Evolutionary conservation across 2,888 invertebrate genomes (phyloP), one percentile per base, ranked within the genome.

Genomic region (Micropterix aruncella): DNA sequence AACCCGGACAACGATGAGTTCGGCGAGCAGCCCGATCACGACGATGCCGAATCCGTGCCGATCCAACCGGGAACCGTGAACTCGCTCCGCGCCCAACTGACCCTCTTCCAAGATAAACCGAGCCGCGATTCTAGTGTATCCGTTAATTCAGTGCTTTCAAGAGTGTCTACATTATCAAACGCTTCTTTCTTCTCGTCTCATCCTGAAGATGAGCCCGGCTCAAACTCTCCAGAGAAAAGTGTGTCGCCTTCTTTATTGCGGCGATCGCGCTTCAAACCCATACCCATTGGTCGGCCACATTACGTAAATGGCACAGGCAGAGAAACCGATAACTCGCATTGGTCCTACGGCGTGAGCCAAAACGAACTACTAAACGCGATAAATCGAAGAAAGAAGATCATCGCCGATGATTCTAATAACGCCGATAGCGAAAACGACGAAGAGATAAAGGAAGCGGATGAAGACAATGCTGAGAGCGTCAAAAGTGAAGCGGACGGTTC

Each of bases 291-390:
- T 12, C 5, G 27, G 5, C 7, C 12, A 27, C 27, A 7, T 27
- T 27, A 5, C 27, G 5, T 12, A 12, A 12, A 12, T 27, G 12
- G 12, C 12, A 5, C 27, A 12, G 12, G 12, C 12, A 27, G 12
- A 27, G 27, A 27, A 12, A 5, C 7, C 27, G 27, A 27, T 7
- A 27, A 27, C 7, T 7, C 5, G 19, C 66, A 63, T 57, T 70
- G 70, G 70, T 68, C 70, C 3, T 70, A 70, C 47, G 70, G 70
- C 46, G 70, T 70, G 5, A 64, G 61, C 45, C 70, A 69, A 56
- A 62, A 62, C 54, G 69, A 70, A 54, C 57, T 70, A 53, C 69
- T 70, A 54, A 67, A 62, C 53, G 54, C 69, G 49, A 53, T 70
- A 19, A 59, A 69, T 52, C 55, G 70, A 15, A 4, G 42, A 18